Evolutionary conservation across 2,113 vertebrate genomes (phyloP), one percentile per base, ranked within the genome.

Genomic region (Merops nubicus): DNA sequence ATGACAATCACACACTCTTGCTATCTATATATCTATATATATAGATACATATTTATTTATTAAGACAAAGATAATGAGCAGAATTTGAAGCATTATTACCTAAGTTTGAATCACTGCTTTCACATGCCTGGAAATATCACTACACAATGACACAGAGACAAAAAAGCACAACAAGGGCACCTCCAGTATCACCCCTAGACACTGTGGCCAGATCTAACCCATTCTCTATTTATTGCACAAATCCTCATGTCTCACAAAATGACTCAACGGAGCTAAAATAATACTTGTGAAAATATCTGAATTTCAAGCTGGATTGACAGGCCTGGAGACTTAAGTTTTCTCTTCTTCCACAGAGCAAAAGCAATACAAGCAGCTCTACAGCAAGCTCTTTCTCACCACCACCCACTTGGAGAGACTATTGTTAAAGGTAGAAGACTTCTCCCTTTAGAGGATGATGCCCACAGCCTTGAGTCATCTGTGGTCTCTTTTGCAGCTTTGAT

Each of bases 201-300:
- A 59, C 23, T 89, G 59, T 20, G 67, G 53, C 25, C 91, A 65
- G 36, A 45, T 91, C 88, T 89, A 82, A 63, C 38, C 25, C 63
- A 54, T 67, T 83, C 69, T 36, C 90, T 93, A 74, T 93, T 89
- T 94, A 76, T 86, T 94, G 42, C 75, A 73, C 5, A 23, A 81
- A 90, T 67, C 42, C 34, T 91, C 65, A 74, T 40, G 38, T 82
- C 93, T 86, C 87, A 91, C 50, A 69, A 59, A 93, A 93, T 94
- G 90, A 94, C 68, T 97, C 93, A 96, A 96, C 16, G 56, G 56
- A 93, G 34, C 48, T 86, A 90, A 97, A 96, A 91, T 88, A 90
- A 90, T 94, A 77, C 62, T 63, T 88, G 56, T 78, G 78, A 96
- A 96, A 96, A 92, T 93, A 96, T 77, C 82, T 78, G 33, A 90